Conservation (phyloP, 2,113 vertebrate species). For the Dasypus novemcinctus region DNA sequence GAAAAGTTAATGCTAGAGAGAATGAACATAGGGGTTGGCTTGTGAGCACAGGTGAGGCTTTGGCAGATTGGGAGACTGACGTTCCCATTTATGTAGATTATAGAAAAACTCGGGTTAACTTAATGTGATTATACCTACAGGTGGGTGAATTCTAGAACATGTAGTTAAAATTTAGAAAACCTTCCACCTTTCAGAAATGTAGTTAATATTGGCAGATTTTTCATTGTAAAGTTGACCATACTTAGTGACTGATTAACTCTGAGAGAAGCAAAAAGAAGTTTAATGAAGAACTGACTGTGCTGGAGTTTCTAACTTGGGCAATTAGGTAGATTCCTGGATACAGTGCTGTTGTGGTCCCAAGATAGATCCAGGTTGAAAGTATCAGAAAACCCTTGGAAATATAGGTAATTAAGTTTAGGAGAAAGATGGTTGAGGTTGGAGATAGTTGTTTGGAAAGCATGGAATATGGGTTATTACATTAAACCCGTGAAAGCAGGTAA, state of each 20-base stretch:
- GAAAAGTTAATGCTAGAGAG: neutral
- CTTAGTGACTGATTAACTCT: neutral
- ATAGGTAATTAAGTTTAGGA: neutral
- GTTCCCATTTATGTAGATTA: neutral
- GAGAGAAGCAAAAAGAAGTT: neutral
- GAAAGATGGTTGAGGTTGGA: neutral
- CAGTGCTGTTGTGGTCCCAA: neutral
- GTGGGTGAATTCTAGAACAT: neutral
- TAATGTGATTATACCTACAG: neutral
- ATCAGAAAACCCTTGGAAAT: neutral
- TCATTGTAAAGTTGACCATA: neutral
- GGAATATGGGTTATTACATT: neutral
- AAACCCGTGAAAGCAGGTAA: neutral
- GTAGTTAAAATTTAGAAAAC: neutral
- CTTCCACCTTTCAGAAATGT: neutral
- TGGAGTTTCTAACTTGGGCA: neutral
- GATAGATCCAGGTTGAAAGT: neutral
- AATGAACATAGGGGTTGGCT: neutral
- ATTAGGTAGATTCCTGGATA: neutral
- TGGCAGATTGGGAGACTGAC: neutral
- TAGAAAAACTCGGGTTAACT: neutral
- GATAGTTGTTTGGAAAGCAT: neutral
- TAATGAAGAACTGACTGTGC: neutral
- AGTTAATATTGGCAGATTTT: neutral
- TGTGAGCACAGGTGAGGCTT: neutral